Evolutionary conservation across 2,888 invertebrate species (phyloP), one percentile per base, ranked within the genome.

Genomic region (Endomychus coccineus): DNA sequence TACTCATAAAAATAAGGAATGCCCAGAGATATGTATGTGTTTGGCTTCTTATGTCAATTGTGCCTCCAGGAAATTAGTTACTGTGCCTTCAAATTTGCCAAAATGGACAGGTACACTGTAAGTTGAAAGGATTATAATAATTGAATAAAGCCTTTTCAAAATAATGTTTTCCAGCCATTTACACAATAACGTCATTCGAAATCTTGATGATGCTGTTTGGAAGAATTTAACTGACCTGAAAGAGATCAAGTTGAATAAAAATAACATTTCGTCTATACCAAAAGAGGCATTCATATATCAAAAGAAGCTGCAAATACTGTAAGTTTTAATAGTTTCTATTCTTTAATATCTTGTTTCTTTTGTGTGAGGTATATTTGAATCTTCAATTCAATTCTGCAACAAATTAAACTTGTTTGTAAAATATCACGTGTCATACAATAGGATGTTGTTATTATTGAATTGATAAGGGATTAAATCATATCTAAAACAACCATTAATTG

Each of bases 231-330:
- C 76, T 1, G 73, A 73, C 37, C 69, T 94, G 45, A 74, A 77
- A 49, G 78, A 81, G 48, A 68, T 92, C 42, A 84, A 84, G 59
- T 61, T 92, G 44, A 88, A 83, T 58, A 82, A 81, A 61, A 92
- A 92, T 73, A 77, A 74, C 47, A 69, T 86, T 42, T 67, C 67
- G 42, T 69, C 68, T 31, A 65, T 92, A 33, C 78, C 80, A n/a
- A 83, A 81, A 59, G 79, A 83, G 50, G 70, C 83, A 19, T 88
- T 91, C 58, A 73, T 71, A 48, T 73, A 77, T 54, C 74, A 84
- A 42, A 73, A 68, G 43, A 75, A 75, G 48, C 68, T 91, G 12
- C 79, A 77, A 62, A 75, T 77, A 55, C 66, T 91, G 75, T 83
- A 70, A 78, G 80, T 73, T 38, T 33, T 32, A 11, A 30, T n/a